These are phyloP conservation scores for Nezara viridula DNA, from an alignment of 2,888 invertebrate species.

Conservation along the genomic window DNA sequence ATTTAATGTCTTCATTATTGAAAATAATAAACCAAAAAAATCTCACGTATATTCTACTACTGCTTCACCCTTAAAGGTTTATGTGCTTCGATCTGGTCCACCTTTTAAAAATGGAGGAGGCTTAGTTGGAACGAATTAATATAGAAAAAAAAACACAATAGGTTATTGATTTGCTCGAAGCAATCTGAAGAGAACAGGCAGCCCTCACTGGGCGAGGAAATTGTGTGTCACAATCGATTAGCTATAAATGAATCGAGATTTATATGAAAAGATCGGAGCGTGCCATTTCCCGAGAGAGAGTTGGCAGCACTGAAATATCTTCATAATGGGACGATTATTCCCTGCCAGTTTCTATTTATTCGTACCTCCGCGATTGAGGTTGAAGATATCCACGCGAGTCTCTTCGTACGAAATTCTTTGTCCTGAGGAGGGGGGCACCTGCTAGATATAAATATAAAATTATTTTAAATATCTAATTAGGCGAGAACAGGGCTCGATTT, in stretches of 20 bases:
- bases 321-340: conserved; percentile 22
- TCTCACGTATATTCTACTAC: too few species aligned
- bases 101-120: not conserved
- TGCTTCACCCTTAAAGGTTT: too few species aligned
- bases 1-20: too few species aligned
- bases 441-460: not conserved
- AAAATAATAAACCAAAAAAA: too few species aligned
- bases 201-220: not conserved
- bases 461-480: not conserved
- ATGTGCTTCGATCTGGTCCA: not conserved
- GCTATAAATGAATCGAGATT: conserved; percentile 23
- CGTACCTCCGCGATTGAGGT: not conserved
- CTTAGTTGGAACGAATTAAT: not conserved
- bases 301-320: conserved; percentile 40
- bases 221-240: conserved; percentile 13
- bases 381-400: not conserved
- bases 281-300: conserved; percentile 2
- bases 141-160: not conserved
- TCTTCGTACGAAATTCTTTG: not conserved
- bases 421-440: not conserved
- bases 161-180: not conserved
- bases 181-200: not conserved
- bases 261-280: not conserved
- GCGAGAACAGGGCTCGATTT: not conserved
- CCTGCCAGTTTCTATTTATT: conserved; percentile 15